Evolutionary conservation across 2,888 invertebrate species (phyloP).

Genomic region (Metacarcinus magister): DNA sequence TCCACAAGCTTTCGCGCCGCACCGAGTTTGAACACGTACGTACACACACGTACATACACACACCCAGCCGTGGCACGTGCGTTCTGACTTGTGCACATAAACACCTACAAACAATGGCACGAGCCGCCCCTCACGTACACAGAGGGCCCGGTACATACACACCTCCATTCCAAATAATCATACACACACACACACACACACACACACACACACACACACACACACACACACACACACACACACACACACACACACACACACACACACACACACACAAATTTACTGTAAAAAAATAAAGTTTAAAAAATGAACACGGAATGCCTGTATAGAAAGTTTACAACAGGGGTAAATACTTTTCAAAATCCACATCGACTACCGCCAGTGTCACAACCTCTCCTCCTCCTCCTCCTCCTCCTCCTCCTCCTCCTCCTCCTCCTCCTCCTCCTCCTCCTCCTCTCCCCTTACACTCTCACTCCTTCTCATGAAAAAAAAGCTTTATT

Average conservation of each 20-base stretch:
- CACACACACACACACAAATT: not conserved
- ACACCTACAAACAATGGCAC: conserved; percentile 21
- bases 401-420: not conserved
- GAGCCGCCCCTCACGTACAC: conserved; percentile 26
- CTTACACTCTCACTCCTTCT: not conserved
- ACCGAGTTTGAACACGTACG: conserved; percentile 29
- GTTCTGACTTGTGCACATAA: conserved; percentile 1
- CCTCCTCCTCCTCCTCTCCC: not conserved
- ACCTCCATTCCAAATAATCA: not conserved
- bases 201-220: conserved; percentile 26
- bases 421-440: not conserved
- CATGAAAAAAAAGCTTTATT: not conserved
- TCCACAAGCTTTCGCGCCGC: not conserved
- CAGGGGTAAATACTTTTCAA: not conserved
- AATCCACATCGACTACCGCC: not conserved
- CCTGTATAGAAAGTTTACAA: not conserved
- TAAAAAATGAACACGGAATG: not conserved
- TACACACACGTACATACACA: not conserved
- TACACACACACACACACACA: conserved; percentile 15
- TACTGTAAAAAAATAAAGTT: not conserved
- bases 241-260: conserved; percentile 2
- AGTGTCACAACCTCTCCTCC: not conserved
- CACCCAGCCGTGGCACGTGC: not conserved
- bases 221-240: conserved; percentile 12
- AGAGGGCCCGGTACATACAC: not conserved